Conservation (phyloP, 2,113 vertebrate genomes). For the Talpa occidentalis region DNA sequence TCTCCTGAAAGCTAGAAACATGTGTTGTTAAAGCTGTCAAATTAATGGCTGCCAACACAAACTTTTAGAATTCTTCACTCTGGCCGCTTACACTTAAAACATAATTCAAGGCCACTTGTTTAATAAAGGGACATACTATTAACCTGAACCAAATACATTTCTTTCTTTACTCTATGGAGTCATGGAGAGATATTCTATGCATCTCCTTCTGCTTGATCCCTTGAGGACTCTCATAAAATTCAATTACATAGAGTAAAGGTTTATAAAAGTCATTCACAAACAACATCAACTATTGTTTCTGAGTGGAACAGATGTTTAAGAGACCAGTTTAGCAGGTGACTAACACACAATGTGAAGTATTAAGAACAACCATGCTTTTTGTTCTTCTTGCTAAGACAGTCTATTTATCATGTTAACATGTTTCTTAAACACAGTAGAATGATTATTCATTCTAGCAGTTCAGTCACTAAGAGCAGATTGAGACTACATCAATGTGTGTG, state of each 20-base stretch:
- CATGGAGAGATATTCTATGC: neutral
- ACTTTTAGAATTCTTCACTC: neutral
- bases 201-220: neutral
- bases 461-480: neutral
- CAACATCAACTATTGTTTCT: neutral
- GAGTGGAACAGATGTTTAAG: neutral
- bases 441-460: neutral
- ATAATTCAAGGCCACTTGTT: neutral
- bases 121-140: neutral
- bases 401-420: neutral
- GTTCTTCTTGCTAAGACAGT: neutral
- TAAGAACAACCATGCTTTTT: neutral
- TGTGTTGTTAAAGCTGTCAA: no score
- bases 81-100: neutral
- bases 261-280: neutral
- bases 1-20: neutral
- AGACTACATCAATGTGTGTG: neutral
- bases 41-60: neutral
- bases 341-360: neutral
- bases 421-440: neutral
- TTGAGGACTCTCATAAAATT: neutral
- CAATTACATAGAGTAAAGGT: neutral
- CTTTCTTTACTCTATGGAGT: neutral
- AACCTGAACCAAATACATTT: neutral
- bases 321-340: neutral